Conservation (phyloP, 2,888 invertebrate species). For the Apocheima hispidaria region DNA sequence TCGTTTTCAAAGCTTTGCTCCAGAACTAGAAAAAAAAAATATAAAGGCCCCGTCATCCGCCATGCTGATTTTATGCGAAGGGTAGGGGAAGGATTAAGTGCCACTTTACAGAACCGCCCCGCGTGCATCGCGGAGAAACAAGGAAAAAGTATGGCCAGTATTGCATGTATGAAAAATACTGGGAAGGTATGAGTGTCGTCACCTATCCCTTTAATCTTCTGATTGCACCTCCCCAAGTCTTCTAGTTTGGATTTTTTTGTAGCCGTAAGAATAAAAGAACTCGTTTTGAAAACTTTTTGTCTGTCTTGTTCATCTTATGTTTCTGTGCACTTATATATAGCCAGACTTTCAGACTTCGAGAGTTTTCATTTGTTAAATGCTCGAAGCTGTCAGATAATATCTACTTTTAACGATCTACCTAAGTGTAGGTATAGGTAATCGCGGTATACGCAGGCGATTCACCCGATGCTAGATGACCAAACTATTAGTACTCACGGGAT, state of each 20-base stretch:
- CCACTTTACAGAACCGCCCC: slow-evolving; percentile 80
- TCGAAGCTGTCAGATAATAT: too few species aligned
- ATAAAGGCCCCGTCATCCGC: slow-evolving; percentile 73
- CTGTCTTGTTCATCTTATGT: too few species aligned
- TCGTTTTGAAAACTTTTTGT: neutral
- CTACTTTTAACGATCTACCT: too few species aligned
- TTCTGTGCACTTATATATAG: too few species aligned
- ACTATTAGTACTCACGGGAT: too few species aligned
- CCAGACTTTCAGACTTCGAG: too few species aligned
- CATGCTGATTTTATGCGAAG: slow-evolving; percentile 80
- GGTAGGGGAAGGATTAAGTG: slow-evolving; percentile 78
- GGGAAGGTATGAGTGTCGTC: slow-evolving; percentile 47
- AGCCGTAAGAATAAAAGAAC: neutral
- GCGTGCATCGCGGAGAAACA: slow-evolving; percentile 57
- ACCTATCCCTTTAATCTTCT: slow-evolving; percentile 74
- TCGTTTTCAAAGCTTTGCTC: slow-evolving; percentile 73
- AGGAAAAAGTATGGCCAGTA: slow-evolving; percentile 70
- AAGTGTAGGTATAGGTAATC: too few species aligned
- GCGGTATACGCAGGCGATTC: too few species aligned
- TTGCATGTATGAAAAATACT: slow-evolving; percentile 37
- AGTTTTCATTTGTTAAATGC: too few species aligned
- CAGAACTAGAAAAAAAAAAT: slow-evolving; percentile 68
- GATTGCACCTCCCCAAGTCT: slow-evolving; percentile 59
- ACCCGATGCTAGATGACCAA: too few species aligned
- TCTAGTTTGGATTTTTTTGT: slow-evolving; percentile 11